Conservation (phyloP, 2,797 vertebrate species). For the Phataginus tetradactyla region DNA sequence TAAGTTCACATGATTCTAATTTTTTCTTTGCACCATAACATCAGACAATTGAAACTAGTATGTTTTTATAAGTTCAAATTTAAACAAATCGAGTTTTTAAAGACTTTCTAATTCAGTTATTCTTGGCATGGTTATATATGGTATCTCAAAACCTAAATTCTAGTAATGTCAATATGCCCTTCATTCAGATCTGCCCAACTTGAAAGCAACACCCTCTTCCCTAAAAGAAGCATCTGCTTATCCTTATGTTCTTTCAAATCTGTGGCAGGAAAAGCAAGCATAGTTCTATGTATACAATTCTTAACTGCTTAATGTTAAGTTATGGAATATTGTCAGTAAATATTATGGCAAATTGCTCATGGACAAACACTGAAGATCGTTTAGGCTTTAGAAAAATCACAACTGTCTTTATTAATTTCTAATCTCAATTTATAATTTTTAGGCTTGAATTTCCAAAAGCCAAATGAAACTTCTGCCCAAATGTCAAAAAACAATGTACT, state of each 20-base stretch:
- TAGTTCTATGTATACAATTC: slow-evolving; percentile 69
- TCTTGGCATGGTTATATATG: slow-evolving; percentile 62
- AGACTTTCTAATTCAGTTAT: slow-evolving; percentile 63
- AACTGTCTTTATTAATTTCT: slow-evolving; percentile 32
- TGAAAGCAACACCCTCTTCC: slow-evolving; percentile 68
- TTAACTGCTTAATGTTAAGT: slow-evolving; percentile 70
- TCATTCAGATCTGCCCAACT: slow-evolving; percentile 77
- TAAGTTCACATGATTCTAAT: slow-evolving; percentile 49
- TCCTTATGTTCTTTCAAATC: slow-evolving; percentile 74
- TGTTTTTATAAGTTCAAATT: slow-evolving; percentile 63
- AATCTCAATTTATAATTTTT: not conserved
- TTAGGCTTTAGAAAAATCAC: slow-evolving; percentile 23
- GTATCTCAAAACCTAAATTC: slow-evolving; percentile 68
- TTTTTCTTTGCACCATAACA: slow-evolving; percentile 50
- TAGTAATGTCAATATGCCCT: slow-evolving; percentile 78
- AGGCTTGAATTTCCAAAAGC: not conserved
- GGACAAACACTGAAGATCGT: slow-evolving; percentile 48
- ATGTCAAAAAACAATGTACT: slow-evolving; percentile 41
- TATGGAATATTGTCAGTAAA: slow-evolving; percentile 64
- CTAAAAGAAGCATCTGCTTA: slow-evolving; percentile 78
- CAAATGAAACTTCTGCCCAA: slow-evolving; percentile 39
- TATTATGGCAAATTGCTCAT: slow-evolving; percentile 58
- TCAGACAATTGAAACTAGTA: slow-evolving; percentile 67
- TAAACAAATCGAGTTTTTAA: slow-evolving; percentile 44
- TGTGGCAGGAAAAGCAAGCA: slow-evolving; percentile 74